Conservation (phyloP, 1,140 invertebrate species). For the Zaprionus kolodkinae region DNA sequence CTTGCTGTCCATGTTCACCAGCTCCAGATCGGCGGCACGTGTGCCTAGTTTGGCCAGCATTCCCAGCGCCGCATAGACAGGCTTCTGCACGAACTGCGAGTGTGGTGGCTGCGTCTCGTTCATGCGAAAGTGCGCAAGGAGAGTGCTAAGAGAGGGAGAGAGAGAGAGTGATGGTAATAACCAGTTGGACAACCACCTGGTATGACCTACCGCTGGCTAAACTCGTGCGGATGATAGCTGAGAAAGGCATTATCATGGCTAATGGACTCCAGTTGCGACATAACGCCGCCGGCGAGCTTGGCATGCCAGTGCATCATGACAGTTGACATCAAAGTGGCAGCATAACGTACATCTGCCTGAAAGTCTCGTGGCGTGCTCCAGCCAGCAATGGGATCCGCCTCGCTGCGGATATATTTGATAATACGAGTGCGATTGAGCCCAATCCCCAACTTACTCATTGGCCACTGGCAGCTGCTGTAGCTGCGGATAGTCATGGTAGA, state of each 20-base stretch:
- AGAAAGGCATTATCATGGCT: constrained; percentile 86
- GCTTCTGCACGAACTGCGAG: constrained; percentile 85
- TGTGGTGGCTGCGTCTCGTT: constrained; percentile 84
- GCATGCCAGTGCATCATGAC: constrained; percentile 83
- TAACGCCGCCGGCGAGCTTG: constrained; percentile 57
- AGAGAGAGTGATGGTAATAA: background rate
- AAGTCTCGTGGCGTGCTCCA: constrained; percentile 84
- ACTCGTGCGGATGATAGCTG: constrained; percentile 85
- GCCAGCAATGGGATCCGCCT: constrained; percentile 85
- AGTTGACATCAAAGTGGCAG: constrained; percentile 79
- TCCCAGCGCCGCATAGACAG: constrained; percentile 84
- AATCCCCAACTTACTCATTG: constrained; percentile 80
- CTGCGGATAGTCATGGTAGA: constrained; percentile 80
- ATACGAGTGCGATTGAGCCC: background rate
- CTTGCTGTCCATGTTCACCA: constrained; percentile 69
- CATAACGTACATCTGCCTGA: constrained; percentile 85
- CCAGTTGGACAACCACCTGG: background rate
- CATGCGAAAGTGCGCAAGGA: constrained; percentile 85
- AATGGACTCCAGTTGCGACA: constrained; percentile 76
- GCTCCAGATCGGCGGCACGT: constrained; percentile 63
- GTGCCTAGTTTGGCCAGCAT: constrained; percentile 84
- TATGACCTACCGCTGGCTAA: constrained; percentile 80
- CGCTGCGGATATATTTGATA: constrained; percentile 65
- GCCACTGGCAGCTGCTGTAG: constrained; percentile 80
- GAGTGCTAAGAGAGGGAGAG: constrained; percentile 32